These are phyloP conservation scores for Atopsyche davidsoni DNA, from an alignment of 1,140 invertebrate species.

Conservation along the genomic window DNA sequence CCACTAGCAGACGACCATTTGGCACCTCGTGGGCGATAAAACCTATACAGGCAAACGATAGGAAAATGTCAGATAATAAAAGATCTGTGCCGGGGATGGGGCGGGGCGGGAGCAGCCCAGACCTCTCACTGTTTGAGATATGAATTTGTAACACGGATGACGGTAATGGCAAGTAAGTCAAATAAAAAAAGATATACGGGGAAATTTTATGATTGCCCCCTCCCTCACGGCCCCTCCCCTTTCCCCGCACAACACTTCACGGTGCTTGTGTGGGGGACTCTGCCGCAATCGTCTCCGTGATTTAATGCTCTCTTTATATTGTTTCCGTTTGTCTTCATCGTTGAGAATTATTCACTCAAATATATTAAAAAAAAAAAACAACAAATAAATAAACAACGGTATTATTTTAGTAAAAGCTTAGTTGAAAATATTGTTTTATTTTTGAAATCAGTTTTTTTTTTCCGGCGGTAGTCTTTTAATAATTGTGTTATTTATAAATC, in stretches of 20 bases:
- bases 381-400: too few species aligned
- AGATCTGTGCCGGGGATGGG: conserved; percentile 1
- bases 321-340: too few species aligned
- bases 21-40: conserved; percentile 8
- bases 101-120: conserved; percentile 1
- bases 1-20: background rate
- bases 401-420: too few species aligned
- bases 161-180: conserved; percentile 28
- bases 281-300: background rate
- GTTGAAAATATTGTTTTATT: too few species aligned
- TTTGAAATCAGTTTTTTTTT: too few species aligned
- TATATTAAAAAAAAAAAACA: too few species aligned
- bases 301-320: too few species aligned
- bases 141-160: conserved; percentile 30
- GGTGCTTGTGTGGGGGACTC: too few species aligned
- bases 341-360: too few species aligned
- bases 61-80: too few species aligned
- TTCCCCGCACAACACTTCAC: background rate
- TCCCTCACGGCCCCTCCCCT: conserved; percentile 5
- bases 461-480: too few species aligned
- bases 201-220: conserved; percentile 26
- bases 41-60: conserved; percentile 1
- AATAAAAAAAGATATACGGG: conserved; percentile 29
- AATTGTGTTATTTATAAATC: too few species aligned
- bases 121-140: conserved; percentile 29